Evolutionary conservation across 2,113 vertebrate species (phyloP).

Genomic region (Brienomyrus brachyistius): DNA sequence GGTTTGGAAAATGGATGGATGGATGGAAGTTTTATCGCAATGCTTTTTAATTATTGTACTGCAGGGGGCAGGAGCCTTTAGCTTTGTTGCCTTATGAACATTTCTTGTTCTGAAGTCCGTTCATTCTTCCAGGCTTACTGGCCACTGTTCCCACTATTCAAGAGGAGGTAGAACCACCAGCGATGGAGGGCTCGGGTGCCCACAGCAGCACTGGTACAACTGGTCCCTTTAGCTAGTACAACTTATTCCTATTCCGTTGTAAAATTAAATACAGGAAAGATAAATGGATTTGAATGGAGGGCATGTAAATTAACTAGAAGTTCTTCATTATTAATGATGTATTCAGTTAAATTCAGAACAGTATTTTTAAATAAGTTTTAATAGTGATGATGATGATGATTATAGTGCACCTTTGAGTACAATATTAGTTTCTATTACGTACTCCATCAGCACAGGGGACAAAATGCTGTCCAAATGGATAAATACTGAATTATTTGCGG

Average conservation of each 20-base stretch:
- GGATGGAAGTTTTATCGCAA: too few relatives aligned
- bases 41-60: neutral
- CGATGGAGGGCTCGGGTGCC: constrained; percentile 46
- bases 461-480: neutral
- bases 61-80: neutral
- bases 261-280: neutral
- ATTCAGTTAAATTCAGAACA: neutral
- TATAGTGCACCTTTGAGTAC: neutral
- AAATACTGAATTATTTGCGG: neutral
- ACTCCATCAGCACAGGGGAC: neutral
- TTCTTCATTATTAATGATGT: neutral
- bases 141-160: constrained; percentile 67
- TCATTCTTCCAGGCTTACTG: constrained; percentile 55
- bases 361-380: neutral
- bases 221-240: neutral
- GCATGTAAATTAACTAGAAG: neutral
- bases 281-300: neutral
- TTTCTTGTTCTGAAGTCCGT: neutral
- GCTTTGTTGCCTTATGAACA: neutral
- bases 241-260: neutral
- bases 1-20: too few relatives aligned
- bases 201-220: constrained; percentile 38
- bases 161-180: constrained; percentile 61
- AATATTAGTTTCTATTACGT: neutral
- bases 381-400: neutral